Evolutionary conservation across 2,888 invertebrate species (phyloP).

Genomic region (Synergus umbraculus): DNA sequence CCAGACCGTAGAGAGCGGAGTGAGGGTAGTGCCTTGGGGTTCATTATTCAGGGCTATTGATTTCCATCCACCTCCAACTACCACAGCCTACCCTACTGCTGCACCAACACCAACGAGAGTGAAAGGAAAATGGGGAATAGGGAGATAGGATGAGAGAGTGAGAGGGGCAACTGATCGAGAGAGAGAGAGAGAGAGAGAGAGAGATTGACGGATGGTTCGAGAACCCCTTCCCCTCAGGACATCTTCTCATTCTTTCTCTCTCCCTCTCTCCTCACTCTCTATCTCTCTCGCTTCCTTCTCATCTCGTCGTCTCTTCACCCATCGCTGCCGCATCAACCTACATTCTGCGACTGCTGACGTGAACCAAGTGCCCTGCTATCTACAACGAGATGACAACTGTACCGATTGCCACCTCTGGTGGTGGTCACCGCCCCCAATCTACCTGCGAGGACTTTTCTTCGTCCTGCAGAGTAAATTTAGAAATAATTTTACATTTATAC

Average conservation of each 20-base stretch:
- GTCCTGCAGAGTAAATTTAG: no score
- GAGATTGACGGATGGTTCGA: constrained; percentile 62
- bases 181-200: constrained; percentile 4
- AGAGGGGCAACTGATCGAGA: constrained; percentile 44
- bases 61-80: constrained; percentile 75
- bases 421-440: neutral
- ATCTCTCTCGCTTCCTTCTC: constrained; percentile 51
- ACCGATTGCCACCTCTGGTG: constrained; percentile 42
- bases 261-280: constrained; percentile 42
- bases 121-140: constrained; percentile 58
- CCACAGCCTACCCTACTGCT: constrained; percentile 64
- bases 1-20: constrained; percentile 67
- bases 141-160: constrained; percentile 55
- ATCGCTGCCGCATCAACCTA: constrained; percentile 61
- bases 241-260: constrained; percentile 45
- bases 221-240: constrained; percentile 31
- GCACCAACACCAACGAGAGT: constrained; percentile 64
- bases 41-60: constrained; percentile 77
- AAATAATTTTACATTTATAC: no score
- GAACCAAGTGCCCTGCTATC: constrained; percentile 59
- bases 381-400: constrained; percentile 50
- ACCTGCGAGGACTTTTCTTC: neutral
- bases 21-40: constrained; percentile 61
- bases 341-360: constrained; percentile 64
- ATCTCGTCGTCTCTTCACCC: constrained; percentile 44